Conservation (phyloP, 1,140 invertebrate genomes). For the Penaeus indicus region DNA sequence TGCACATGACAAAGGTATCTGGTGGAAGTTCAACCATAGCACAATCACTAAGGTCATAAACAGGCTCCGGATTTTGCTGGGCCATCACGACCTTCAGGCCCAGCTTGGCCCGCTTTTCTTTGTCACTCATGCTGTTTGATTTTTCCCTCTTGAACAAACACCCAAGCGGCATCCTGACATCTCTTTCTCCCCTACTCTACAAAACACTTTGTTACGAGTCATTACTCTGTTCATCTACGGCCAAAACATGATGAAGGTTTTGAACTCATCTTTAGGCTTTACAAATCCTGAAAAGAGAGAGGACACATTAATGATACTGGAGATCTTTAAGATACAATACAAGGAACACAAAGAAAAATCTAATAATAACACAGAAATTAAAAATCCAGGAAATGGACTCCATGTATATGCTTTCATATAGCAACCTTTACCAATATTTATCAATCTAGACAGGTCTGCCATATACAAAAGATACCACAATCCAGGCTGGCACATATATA, state of each 20-base stretch:
- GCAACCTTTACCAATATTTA: no score
- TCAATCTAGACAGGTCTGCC: no score
- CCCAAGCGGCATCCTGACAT: constrained; percentile 64
- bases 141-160: constrained; percentile 63
- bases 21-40: constrained; percentile 78
- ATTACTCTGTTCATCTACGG: constrained; percentile 38
- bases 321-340: no score
- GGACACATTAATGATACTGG: no score
- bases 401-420: no score
- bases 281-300: no score
- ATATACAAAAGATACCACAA: no score
- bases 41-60: constrained; percentile 83
- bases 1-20: constrained; percentile 82
- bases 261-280: not conserved
- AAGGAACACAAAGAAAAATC: no score
- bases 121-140: constrained; percentile 44
- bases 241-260: constrained; percentile 7
- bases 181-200: constrained; percentile 50
- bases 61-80: constrained; percentile 81
- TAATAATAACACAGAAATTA: no score
- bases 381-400: no score
- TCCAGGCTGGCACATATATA: no score
- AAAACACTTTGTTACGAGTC: constrained; percentile 13
- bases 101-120: constrained; percentile 57
- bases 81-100: constrained; percentile 72